Percentiles rank a stretch among this genome's conserved stretches.
These are phyloP conservation scores for Epistrophe grossulariae DNA, from an alignment of 2,888 invertebrate species.

Conservation along the genomic window DNA sequence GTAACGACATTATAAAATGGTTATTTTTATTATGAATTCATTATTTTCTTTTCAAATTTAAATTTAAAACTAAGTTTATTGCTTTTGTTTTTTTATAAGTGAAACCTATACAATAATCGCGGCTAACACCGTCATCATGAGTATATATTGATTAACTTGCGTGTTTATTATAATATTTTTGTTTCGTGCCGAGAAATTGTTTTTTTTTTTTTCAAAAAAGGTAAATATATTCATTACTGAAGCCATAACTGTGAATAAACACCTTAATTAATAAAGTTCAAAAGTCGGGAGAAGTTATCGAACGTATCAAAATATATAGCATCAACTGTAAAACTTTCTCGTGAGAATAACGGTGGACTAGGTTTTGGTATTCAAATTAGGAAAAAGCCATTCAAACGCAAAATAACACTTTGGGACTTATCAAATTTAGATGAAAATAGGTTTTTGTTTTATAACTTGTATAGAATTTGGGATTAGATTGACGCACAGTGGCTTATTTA, in stretches of 20 bases:
- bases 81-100: background rate
- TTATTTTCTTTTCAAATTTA: slow-evolving; percentile 18
- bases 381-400: background rate
- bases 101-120: background rate
- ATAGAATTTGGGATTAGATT: background rate
- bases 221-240: background rate
- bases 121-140: background rate
- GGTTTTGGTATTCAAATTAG: background rate
- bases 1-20: background rate
- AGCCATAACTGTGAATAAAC: background rate
- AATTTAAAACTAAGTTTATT: background rate
- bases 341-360: background rate
- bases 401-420: background rate
- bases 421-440: no score
- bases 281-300: background rate
- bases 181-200: slow-evolving; percentile 43
- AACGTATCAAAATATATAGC: background rate
- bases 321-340: background rate
- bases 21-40: slow-evolving; percentile 2
- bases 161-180: slow-evolving; percentile 30
- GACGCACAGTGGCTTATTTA: no score
- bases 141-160: slow-evolving; percentile 46
- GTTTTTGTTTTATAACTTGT: background rate
- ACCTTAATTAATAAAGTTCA: slow-evolving; percentile 2
- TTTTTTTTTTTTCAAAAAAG: slow-evolving; percentile 21